These are phyloP conservation scores for Bradypodion pumilum DNA, from an alignment of 2,797 vertebrate species.

Conservation along the genomic window DNA sequence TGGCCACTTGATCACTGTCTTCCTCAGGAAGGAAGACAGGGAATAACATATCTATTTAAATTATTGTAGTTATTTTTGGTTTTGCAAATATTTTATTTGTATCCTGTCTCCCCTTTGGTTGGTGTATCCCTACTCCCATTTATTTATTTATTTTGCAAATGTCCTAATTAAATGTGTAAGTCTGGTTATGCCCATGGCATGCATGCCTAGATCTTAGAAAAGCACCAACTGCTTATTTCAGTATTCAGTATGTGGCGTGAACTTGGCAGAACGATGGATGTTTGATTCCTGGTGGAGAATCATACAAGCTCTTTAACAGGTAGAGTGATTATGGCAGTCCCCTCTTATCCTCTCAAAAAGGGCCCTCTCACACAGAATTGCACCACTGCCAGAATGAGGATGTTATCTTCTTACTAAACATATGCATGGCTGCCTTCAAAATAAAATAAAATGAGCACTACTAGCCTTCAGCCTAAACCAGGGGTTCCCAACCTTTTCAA, in stretches of 20 bases:
- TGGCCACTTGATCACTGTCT: background rate
- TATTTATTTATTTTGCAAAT: background rate
- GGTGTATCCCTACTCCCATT: no score
- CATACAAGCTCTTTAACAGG: background rate
- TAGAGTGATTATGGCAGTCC: background rate
- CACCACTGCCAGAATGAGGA: background rate
- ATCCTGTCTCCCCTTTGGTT: background rate
- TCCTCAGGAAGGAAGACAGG: background rate
- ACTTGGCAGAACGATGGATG: background rate
- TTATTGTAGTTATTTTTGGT: background rate
- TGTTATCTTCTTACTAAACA: background rate
- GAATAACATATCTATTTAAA: background rate
- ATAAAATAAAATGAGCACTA: background rate
- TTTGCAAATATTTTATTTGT: background rate
- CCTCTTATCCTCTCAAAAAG: background rate
- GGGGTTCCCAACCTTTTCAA: no score
- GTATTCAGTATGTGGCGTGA: background rate
- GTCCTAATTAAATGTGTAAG: background rate
- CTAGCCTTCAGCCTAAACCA: no score
- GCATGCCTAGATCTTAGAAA: no score
- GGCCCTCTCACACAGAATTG: background rate
- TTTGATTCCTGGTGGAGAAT: no score
- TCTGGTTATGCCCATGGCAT: background rate
- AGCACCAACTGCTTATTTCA: background rate
- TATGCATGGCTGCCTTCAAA: background rate